phyloP scores from a whole-genome alignment of 2,797 vertebrate genomes.

The Kryptopterus vitreolus region DNA sequence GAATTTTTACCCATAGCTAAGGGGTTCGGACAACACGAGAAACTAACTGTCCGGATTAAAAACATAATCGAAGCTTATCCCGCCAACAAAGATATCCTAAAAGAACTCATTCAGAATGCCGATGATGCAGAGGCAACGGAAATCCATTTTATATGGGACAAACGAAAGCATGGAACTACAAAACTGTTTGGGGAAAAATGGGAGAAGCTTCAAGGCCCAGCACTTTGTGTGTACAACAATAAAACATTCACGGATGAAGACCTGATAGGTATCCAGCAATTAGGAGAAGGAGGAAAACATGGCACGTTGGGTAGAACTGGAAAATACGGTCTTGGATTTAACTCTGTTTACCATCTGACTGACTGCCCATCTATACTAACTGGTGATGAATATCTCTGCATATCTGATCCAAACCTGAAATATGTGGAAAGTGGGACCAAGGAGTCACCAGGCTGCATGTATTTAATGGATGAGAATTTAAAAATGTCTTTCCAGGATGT shows the following conservation, averaged over 20 bases:
- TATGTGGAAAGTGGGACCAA: slow-evolving; percentile 68
- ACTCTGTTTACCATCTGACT: slow-evolving; percentile 83
- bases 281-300: slow-evolving; percentile 80
- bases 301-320: slow-evolving; percentile 73
- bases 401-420: slow-evolving; percentile 78
- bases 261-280: slow-evolving; percentile 77
- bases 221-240: slow-evolving; percentile 85
- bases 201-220: slow-evolving; percentile 79
- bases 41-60: slow-evolving; percentile 77
- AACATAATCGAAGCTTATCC: slow-evolving; percentile 81
- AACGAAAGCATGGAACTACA: slow-evolving; percentile 64
- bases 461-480: slow-evolving; percentile 66
- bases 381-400: slow-evolving; percentile 74
- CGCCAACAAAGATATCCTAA: slow-evolving; percentile 75
- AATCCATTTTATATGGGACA: slow-evolving; percentile 84
- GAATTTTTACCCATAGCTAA: slow-evolving; percentile 61
- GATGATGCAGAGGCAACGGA: slow-evolving; percentile 81
- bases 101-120: slow-evolving; percentile 84
- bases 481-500: slow-evolving; percentile 74
- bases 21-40: slow-evolving; percentile 77
- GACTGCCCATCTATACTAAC: slow-evolving; percentile 84
- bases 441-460: slow-evolving; percentile 71
- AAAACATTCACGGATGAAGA: slow-evolving; percentile 76
- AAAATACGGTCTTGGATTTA: slow-evolving; percentile 82
- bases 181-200: slow-evolving; percentile 76